phyloP scores from a whole-genome alignment of 1,140 invertebrate genomes.

The Leptopilina clavipes region DNA sequence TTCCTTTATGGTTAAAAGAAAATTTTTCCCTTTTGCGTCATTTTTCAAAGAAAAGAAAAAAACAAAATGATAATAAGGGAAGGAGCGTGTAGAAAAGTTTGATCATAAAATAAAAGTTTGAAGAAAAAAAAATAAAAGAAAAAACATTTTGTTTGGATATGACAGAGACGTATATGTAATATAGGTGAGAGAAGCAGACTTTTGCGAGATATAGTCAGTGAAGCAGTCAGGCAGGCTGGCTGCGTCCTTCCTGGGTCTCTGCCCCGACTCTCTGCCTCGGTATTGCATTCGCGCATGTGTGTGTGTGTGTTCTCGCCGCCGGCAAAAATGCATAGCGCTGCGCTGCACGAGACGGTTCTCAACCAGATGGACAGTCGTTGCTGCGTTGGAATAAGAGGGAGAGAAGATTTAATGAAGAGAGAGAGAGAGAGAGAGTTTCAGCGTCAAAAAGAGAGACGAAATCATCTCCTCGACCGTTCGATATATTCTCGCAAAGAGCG shows the following conservation, averaged over 20 bases:
- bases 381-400: slow-evolving; percentile 39
- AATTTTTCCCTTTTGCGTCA: too few species aligned
- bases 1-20: too few species aligned
- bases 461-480: slow-evolving; percentile 23
- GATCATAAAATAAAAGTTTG: too few species aligned
- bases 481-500: slow-evolving; percentile 41
- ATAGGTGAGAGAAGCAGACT: slow-evolving; percentile 47
- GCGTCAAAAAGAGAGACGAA: too few species aligned
- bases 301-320: slow-evolving; percentile 53
- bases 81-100: too few species aligned
- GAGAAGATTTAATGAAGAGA: not conserved
- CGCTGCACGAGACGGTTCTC: slow-evolving; percentile 63
- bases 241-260: slow-evolving; percentile 75
- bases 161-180: not conserved
- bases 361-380: slow-evolving; percentile 61
- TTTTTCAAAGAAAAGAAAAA: too few species aligned
- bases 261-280: slow-evolving; percentile 65
- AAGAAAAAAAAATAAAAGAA: too few species aligned
- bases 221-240: slow-evolving; percentile 44
- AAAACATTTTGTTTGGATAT: slow-evolving; percentile 8
- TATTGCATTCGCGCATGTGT: slow-evolving; percentile 52
- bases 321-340: slow-evolving; percentile 70
- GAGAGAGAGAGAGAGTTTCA: not conserved
- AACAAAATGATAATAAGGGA: too few species aligned
- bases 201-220: slow-evolving; percentile 35